Evolutionary conservation across 2,113 vertebrate genomes (phyloP).

Genomic region (Ranitomeya variabilis): DNA sequence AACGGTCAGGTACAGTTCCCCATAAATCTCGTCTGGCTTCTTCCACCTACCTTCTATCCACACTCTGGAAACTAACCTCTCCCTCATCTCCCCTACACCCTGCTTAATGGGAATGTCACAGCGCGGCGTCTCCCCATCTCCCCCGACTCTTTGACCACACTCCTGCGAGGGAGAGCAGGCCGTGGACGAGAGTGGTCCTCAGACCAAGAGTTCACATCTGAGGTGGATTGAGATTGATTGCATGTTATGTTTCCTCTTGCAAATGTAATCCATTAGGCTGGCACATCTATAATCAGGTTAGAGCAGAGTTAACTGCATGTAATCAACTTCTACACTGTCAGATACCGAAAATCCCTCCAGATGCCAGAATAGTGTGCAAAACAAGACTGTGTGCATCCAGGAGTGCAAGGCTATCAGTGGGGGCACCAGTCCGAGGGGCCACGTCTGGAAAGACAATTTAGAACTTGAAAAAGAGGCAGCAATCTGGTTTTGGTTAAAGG

Average conservation of each 20-base stretch:
- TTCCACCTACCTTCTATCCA: slow-evolving; percentile 75
- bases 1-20: slow-evolving; percentile 96
- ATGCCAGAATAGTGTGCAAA: slow-evolving; percentile 71
- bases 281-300: slow-evolving; percentile 99
- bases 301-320: slow-evolving; percentile 99
- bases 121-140: neutral
- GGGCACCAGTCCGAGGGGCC: neutral
- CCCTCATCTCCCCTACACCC: neutral
- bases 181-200: slow-evolving; percentile 14
- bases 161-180: slow-evolving; percentile 1
- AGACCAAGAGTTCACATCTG: slow-evolving; percentile 36
- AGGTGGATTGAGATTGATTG: slow-evolving; percentile 94
- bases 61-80: slow-evolving; percentile 35
- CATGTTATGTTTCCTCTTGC: slow-evolving; percentile 99
- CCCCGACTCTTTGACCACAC: slow-evolving; percentile 62
- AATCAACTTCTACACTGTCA: slow-evolving; percentile 99
- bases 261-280: slow-evolving; percentile 99
- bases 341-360: slow-evolving; percentile 98
- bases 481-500: slow-evolving; percentile 44
- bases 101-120: slow-evolving; percentile 34
- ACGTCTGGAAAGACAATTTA: neutral
- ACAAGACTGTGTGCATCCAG: neutral
- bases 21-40: slow-evolving; percentile 91
- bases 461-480: neutral
- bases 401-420: neutral